phyloP scores from a whole-genome alignment of 2,113 vertebrate species.

The Chloroceryle aenea region DNA sequence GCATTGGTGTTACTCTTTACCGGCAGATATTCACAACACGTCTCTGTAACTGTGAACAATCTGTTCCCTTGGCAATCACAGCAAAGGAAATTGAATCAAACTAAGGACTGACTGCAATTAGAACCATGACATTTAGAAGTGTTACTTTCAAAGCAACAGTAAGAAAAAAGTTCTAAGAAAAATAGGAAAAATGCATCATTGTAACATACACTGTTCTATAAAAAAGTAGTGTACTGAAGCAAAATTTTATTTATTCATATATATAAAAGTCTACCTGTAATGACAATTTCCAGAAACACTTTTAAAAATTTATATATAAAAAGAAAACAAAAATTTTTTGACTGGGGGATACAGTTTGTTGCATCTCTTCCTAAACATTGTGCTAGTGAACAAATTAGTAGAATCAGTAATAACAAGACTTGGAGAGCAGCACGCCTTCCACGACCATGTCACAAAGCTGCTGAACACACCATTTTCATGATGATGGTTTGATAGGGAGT shows the following conservation, averaged over 20 bases:
- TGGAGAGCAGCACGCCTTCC: not conserved
- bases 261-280: not conserved
- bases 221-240: not conserved
- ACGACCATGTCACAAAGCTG: rapidly evolving
- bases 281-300: not conserved
- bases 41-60: not conserved
- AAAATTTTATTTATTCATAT: not conserved
- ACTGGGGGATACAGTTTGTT: not conserved
- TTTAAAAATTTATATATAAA: not conserved
- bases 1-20: not conserved
- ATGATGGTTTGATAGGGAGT: not conserved
- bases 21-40: not conserved
- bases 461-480: not conserved
- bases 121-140: not conserved
- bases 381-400: not conserved
- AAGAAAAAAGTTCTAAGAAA: not conserved
- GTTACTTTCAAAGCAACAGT: not conserved
- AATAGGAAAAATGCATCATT: not conserved
- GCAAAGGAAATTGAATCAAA: not conserved
- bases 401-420: not conserved
- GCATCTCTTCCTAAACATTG: not conserved
- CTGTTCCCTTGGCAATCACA: not conserved
- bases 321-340: not conserved
- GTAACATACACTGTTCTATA: not conserved
- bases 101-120: not conserved